These are phyloP conservation scores for Campylomormyrus numenius DNA, from an alignment of 2,113 vertebrate genomes.

Conservation along the genomic window DNA sequence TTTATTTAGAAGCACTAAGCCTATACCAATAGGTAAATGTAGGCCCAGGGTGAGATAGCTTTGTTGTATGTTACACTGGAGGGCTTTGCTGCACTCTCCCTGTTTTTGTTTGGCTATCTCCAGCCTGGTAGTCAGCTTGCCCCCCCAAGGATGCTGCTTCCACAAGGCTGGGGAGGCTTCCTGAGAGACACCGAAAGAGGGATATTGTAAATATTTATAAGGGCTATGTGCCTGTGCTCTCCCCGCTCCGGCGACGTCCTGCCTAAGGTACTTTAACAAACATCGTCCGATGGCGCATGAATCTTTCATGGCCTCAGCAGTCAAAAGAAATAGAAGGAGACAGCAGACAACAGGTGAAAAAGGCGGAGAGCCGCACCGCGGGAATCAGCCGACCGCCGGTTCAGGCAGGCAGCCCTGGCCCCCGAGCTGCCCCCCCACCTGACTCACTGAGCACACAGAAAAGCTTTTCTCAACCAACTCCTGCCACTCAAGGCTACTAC, in stretches of 20 bases:
- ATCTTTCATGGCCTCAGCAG: conserved; percentile 56
- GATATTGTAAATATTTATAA: conserved; percentile 45
- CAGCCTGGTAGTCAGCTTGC: conserved; percentile 2
- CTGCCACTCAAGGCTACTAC: background rate
- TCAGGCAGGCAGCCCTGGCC: conserved; percentile 25
- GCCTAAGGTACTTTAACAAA: conserved; percentile 52
- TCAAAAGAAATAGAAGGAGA: conserved; percentile 51
- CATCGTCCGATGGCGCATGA: conserved; percentile 46
- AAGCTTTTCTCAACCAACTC: background rate
- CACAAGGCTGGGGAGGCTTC: background rate
- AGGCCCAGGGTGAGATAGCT: background rate
- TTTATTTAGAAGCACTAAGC: background rate
- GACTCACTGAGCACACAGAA: conserved; percentile 30
- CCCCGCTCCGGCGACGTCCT: conserved; percentile 27
- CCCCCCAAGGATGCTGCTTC: background rate
- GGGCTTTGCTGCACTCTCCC: background rate
- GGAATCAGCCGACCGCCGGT: conserved; percentile 46
- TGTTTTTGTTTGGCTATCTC: background rate
- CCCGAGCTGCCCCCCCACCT: background rate
- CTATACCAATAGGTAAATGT: background rate
- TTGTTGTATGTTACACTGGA: background rate
- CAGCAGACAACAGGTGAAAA: conserved; percentile 29
- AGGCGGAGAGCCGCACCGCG: conserved; percentile 24
- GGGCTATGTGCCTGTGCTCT: conserved; percentile 27
- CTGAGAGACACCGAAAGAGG: background rate